Evolutionary conservation across 2,888 invertebrate genomes (phyloP), one percentile per base, ranked within the genome.

Genomic region (Ethmia dodecea): DNA sequence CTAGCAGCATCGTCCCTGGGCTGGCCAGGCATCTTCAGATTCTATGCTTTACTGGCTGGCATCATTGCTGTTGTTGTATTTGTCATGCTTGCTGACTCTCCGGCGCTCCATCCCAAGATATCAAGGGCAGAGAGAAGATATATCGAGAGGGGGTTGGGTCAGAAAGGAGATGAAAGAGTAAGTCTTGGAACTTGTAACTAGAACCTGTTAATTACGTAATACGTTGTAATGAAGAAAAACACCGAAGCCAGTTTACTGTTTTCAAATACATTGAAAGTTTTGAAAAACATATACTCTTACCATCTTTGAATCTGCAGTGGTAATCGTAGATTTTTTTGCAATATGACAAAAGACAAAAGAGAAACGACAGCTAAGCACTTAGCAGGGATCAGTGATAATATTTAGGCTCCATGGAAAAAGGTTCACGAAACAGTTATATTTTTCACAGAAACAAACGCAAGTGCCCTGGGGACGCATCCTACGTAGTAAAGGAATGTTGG

Each of bases 391-490:
- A n/a, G n/a, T n/a, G n/a, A n/a, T n/a, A n/a, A n/a, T n/a, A n/a
- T n/a, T n/a, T n/a, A n/a, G n/a, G n/a, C n/a, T n/a, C n/a, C n/a
- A n/a, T n/a, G n/a, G n/a, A n/a, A n/a, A n/a, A n/a, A n/a, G n/a
- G n/a, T n/a, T n/a, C n/a, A n/a, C n/a, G n/a, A n/a, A n/a, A n/a
- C n/a, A n/a, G n/a, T n/a, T n/a, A n/a, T n/a, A n/a, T n/a, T n/a
- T n/a, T n/a, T n/a, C n/a, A n/a, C n/a, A n/a, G n/a, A n/a, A n/a
- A 1, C 45, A 78, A 77, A 66, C 62, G 49, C 52, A 57, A 38
- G 90, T 91, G 1, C 95, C 95, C 0, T 95, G 94, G 94, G 60
- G 65, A 6, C 80, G 89, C 3, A 92, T 96, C 35, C 70, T 93
- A 1, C 90, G 88, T 0, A 91, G 92, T 0, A 59, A 88, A 14